Evolutionary conservation across 2,888 invertebrate genomes (phyloP).

Genomic region (Dyspetes luteomarginatus): DNA sequence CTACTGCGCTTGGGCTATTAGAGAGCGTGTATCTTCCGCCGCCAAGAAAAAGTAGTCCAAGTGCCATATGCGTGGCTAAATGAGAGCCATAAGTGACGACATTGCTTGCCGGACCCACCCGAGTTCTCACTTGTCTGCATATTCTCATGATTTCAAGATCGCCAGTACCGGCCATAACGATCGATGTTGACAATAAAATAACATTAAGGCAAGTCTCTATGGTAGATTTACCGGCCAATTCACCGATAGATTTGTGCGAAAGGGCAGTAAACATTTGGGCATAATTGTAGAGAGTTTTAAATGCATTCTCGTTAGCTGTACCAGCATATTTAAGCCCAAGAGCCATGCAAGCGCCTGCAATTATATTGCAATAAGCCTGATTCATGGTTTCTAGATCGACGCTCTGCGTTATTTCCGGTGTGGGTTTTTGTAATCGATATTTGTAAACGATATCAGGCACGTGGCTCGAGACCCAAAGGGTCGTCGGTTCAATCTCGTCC

Average conservation of each 20-base stretch:
- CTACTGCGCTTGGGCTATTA: constrained; percentile 93
- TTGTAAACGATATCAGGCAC: constrained; percentile 91
- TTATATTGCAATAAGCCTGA: constrained; percentile 98
- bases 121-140: constrained; percentile 92
- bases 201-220: constrained; percentile 95
- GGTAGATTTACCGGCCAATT: constrained; percentile 94
- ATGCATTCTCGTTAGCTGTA: constrained; percentile 92
- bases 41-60: constrained; percentile 96
- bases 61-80: constrained; percentile 97
- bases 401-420: constrained; percentile 85
- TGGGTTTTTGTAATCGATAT: constrained; percentile 91
- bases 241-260: constrained; percentile 89
- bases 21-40: constrained; percentile 95
- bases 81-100: constrained; percentile 95
- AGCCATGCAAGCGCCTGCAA: constrained; percentile 97
- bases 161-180: constrained; percentile 98
- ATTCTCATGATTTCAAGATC: constrained; percentile 91
- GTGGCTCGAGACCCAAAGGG: constrained; percentile 93
- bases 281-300: constrained; percentile 90
- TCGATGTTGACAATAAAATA: constrained; percentile 91
- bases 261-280: constrained; percentile 88
- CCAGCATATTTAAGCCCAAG: constrained; percentile 97
- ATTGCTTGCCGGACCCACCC: constrained; percentile 89
- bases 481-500: constrained; percentile 92
- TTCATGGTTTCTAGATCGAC: constrained; percentile 97